These are phyloP conservation scores for Autographa gamma DNA, from an alignment of 2,888 invertebrate species.

Conservation along the genomic window DNA sequence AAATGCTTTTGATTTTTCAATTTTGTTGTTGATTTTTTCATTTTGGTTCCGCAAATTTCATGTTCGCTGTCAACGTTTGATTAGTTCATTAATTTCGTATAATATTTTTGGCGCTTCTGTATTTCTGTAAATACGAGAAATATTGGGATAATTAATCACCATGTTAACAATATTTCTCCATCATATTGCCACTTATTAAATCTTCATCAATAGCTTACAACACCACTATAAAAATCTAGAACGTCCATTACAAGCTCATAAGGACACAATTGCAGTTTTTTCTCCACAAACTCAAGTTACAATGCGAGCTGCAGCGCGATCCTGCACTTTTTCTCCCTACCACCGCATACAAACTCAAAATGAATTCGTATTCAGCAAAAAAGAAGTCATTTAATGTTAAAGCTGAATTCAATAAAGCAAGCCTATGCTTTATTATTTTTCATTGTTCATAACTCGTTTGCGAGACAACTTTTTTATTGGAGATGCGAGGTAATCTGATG, in stretches of 20 bases:
- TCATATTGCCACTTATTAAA: not conserved
- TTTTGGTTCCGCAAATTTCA: not conserved
- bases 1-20: not conserved
- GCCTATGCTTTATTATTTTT: constrained; percentile 51
- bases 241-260: constrained; percentile 26
- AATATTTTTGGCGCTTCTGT: not conserved
- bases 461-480: constrained; percentile 56
- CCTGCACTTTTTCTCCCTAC: constrained; percentile 49
- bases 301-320: constrained; percentile 42
- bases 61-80: not conserved
- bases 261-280: constrained; percentile 53
- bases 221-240: constrained; percentile 2
- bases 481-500: constrained; percentile 28
- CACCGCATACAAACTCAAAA: constrained; percentile 58
- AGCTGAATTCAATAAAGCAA: constrained; percentile 57
- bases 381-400: constrained; percentile 44
- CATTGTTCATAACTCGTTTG: constrained; percentile 58
- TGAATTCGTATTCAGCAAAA: constrained; percentile 52
- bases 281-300: constrained; percentile 39
- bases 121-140: not conserved
- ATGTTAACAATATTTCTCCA: too few relatives aligned
- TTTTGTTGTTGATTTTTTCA: not conserved
- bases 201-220: not conserved
- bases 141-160: too few relatives aligned
- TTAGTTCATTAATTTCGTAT: not conserved